Base-by-base conservation (phyloP, 2,888 invertebrate species). In the Carcina quercana region DNA sequence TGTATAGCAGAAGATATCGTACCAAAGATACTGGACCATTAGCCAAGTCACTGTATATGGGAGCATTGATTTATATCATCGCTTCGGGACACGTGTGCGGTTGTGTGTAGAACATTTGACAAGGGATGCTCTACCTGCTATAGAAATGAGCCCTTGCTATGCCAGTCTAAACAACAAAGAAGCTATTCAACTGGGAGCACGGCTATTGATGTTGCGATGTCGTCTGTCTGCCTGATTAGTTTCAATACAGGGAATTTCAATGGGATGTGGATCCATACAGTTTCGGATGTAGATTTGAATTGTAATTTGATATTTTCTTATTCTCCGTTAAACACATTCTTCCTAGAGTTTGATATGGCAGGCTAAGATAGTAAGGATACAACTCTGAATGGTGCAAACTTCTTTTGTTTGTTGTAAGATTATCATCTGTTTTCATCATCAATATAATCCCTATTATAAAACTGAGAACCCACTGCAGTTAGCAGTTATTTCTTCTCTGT, bases 41-140 rank as follows among this genome's bases (percentile, higher is more conserved):
- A 24, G 40, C 42, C 37, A 43, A 35, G 45, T 49, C 54, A 56
- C 51, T 54, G 53, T 59, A 49, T 50, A 53, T 45, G 44, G 52
- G 40, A 8, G 51, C 50, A 47, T 59, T 73, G 72, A 76, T 76
- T 70, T 74, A 79, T 75, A 57, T 54, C 53, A 53, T 57, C 47
- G 57, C 57, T 70, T 15, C 11, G 25, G 15, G 15, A 30, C 75
- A 73, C 74, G 74, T 76, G 74, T 70, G 64, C 54, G 10, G 53
- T 47, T 47, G 46, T 30, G 36, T 29, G 30, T 43, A 35, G 31
- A 47, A 53, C 50, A 52, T 58, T 60, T 74, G 73, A 75, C 66
- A 60, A 66, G 73, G 75, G 73, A 69, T 60, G 59, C 52, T 59
- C 49, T 79, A 78, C 79, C 80, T 79, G 79, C 74, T 70, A 57